Evolutionary conservation across 2,888 invertebrate genomes (phyloP).

Genomic region (Acrocera orbiculus): DNA sequence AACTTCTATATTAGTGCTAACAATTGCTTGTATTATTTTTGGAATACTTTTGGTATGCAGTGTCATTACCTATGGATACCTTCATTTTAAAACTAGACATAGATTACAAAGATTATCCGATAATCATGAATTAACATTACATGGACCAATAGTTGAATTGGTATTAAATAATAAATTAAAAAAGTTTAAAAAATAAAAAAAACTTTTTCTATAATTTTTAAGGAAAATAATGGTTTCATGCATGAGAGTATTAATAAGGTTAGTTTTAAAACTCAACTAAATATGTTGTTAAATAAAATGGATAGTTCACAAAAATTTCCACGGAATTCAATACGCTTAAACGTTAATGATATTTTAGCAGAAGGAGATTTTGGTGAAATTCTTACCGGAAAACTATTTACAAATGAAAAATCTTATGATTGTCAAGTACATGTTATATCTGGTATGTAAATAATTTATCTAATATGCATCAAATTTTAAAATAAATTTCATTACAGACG

Average conservation of each 20-base stretch:
- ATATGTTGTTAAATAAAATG: slow-evolving; percentile 42
- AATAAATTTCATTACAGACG: slow-evolving; percentile 22
- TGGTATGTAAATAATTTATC: slow-evolving; percentile 11
- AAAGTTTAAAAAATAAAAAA: neutral
- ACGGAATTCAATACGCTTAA: slow-evolving; percentile 51
- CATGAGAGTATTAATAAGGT: slow-evolving; percentile 61
- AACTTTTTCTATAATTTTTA: neutral
- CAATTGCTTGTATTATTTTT: slow-evolving; percentile 52
- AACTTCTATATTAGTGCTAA: slow-evolving; percentile 19
- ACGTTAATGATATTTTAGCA: slow-evolving; percentile 49
- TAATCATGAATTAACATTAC: slow-evolving; percentile 52
- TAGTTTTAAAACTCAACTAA: slow-evolving; percentile 55
- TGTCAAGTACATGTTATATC: slow-evolving; percentile 49
- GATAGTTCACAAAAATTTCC: slow-evolving; percentile 37
- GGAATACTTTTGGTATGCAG: slow-evolving; percentile 43
- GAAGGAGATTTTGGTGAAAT: slow-evolving; percentile 64
- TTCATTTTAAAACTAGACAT: slow-evolving; percentile 30
- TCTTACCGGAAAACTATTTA: slow-evolving; percentile 46
- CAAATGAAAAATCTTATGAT: slow-evolving; percentile 25
- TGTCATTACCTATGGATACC: slow-evolving; percentile 36
- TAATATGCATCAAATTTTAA: neutral
- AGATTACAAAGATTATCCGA: slow-evolving; percentile 34
- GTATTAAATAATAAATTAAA: slow-evolving; percentile 19
- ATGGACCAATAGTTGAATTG: slow-evolving; percentile 62
- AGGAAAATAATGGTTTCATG: slow-evolving; percentile 61